These are phyloP conservation scores for Pelagia noctiluca DNA, from an alignment of 30 jellyfish, hydroid and myxozoan species.

Conservation along the genomic window DNA sequence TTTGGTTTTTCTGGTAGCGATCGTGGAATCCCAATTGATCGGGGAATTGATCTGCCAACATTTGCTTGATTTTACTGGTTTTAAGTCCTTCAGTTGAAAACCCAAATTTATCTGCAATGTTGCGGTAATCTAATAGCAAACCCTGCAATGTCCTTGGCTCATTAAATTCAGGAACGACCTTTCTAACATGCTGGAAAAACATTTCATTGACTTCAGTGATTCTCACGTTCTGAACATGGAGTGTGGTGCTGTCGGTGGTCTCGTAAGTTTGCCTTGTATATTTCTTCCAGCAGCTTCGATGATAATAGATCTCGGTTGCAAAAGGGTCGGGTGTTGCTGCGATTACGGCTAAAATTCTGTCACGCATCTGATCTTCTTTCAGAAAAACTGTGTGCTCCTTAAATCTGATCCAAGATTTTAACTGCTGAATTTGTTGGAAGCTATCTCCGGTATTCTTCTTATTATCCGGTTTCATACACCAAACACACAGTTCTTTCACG, in stretches of 20 bases:
- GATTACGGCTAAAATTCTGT: constrained; percentile 32
- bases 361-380: constrained; percentile 50
- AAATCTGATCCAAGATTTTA: constrained; percentile 15
- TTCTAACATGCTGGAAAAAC: too few relatives aligned
- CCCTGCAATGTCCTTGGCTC: constrained; percentile 30
- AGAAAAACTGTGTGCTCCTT: constrained; percentile 43
- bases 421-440: constrained; percentile 45
- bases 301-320: constrained; percentile 30
- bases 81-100: constrained; percentile 16
- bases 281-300: constrained; percentile 29
- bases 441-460: constrained; percentile 46
- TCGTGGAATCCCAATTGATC: constrained; percentile 44
- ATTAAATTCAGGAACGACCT: too few relatives aligned
- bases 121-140: constrained; percentile 24
- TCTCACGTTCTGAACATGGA: constrained; percentile 22
- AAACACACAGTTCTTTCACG: constrained; percentile 20
- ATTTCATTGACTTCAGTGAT: constrained; percentile 16
- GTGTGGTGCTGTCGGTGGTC: background rate
- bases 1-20: constrained; percentile 39
- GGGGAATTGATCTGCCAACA: constrained; percentile 34
- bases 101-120: constrained; percentile 36
- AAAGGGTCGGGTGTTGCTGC: constrained; percentile 53
- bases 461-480: constrained; percentile 56
- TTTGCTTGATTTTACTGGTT: constrained; percentile 28
- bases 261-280: constrained; percentile 16